Evolutionary conservation across 2,113 vertebrate genomes (phyloP).

Genomic region (Labeo rohita): DNA sequence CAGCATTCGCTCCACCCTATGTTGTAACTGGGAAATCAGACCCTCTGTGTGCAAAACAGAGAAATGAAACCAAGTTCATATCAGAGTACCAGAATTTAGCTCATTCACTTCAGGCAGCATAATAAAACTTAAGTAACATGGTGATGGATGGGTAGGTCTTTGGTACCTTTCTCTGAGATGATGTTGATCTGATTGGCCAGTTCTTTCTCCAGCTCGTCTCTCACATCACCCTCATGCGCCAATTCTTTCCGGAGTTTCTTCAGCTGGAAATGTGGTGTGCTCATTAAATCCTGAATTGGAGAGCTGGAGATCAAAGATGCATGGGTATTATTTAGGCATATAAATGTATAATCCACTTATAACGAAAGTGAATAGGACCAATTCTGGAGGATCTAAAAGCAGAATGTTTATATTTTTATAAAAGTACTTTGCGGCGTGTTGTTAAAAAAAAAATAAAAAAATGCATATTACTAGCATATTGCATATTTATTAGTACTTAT

Average conservation of each 20-base stretch:
- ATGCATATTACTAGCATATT: no score
- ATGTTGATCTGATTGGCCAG: slow-evolving; percentile 72
- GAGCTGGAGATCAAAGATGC: slow-evolving; percentile 63
- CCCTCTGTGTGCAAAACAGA: slow-evolving; percentile 25
- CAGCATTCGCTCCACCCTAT: slow-evolving; percentile 76
- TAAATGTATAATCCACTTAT: no score
- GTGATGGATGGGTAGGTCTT: no score
- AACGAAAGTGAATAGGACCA: no score
- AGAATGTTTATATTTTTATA: no score
- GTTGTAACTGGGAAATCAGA: slow-evolving; percentile 73
- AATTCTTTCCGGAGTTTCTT: slow-evolving; percentile 80
- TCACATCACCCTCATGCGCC: slow-evolving; percentile 71
- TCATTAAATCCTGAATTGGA: slow-evolving; percentile 80
- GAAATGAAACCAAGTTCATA: background rate
- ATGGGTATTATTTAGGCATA: no score
- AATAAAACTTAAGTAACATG: background rate
- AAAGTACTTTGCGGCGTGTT: no score
- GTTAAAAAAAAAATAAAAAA: no score
- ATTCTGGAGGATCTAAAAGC: no score
- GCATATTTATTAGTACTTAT: no score
- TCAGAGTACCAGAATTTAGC: background rate
- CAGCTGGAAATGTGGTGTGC: slow-evolving; percentile 81
- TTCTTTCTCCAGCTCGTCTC: slow-evolving; percentile 81
- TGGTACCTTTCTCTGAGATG: slow-evolving; percentile 77
- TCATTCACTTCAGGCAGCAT: background rate